Evolutionary conservation across 2,888 invertebrate genomes (phyloP), one percentile per base, ranked within the genome.

Genomic region (Nemurella pictetii): DNA sequence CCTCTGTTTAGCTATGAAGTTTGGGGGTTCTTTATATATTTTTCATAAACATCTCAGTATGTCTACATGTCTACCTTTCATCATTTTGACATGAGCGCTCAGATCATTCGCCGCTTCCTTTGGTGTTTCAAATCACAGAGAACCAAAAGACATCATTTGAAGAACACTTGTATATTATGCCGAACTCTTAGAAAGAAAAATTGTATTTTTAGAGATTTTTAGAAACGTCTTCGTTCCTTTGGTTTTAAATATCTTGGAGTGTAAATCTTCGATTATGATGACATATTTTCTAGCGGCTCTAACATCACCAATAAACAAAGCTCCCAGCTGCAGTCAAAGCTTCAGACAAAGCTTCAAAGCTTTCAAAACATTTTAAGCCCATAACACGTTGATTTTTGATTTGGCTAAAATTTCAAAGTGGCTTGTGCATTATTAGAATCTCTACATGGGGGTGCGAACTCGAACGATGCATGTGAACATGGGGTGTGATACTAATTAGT

Each of bases 121-220:
- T 82, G 82, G 28, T 82, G 82, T 82, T 82, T 72, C 82, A 55
- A 12, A 72, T 72, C 55, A 26, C 55, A 26, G 26, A 29, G 26
- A 82, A 26, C 55, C 26, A 55, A 82, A 82, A 72, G 28, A 29
- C 82, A 82, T 82, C 82, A 28, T 82, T 82, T 72, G 26, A 35
- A 82, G 55, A 82, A 72, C 55, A 26, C 55, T 55, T 82, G 82
- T 82, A 72, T 82, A 82, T 82, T 82, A 72, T 55, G 27, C 72
- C 55, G 27, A 27, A 26, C 72, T 82, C 82, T 82, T 29, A 28
- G 82, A 72, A 72, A 82, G 73, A 72, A 82, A 82, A 82, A 82
- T 55, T 82, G 82, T 82, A 82, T 82, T 82, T 82, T 82, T 82
- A 82, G 82, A 82, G 82, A 82, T 27, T 36, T 82, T 55, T 29